Evolutionary conservation across 2,797 vertebrate species (phyloP).

Genomic region (Borostomias antarcticus): DNA sequence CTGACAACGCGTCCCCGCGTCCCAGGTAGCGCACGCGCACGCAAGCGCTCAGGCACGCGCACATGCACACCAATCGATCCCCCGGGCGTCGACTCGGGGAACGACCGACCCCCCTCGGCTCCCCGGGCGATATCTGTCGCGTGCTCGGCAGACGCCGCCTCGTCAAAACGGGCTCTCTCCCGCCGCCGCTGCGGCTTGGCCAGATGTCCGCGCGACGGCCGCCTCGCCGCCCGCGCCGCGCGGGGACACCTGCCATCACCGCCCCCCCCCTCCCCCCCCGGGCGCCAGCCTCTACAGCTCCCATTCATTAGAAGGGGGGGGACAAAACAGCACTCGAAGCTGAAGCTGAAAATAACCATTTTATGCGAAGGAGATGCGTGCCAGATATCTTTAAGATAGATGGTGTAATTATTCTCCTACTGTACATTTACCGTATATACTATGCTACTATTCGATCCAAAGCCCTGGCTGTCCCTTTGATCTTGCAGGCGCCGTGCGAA

Average conservation of each 20-base stretch:
- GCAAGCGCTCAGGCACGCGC: not conserved
- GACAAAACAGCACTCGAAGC: no score
- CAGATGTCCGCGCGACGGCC: slow-evolving; percentile 42
- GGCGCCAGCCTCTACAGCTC: no score
- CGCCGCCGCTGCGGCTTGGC: slow-evolving; percentile 24
- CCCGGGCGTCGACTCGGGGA: not conserved
- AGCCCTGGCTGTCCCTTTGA: slow-evolving; percentile 1
- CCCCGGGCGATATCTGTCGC: slow-evolving; percentile 16
- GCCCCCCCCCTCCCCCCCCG: no score
- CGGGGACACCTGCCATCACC: not conserved
- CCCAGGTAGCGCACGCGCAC: not conserved
- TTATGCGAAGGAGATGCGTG: slow-evolving; percentile 31
- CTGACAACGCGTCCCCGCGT: not conserved
- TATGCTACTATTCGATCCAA: not conserved
- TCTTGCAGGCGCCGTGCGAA: slow-evolving; percentile 32
- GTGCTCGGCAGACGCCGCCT: slow-evolving; percentile 18
- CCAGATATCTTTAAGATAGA: slow-evolving; percentile 32
- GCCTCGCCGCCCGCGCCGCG: no score
- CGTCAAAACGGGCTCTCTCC: slow-evolving; percentile 7
- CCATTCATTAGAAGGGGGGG: no score
- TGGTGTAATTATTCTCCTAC: not conserved
- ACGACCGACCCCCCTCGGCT: slow-evolving; percentile 9
- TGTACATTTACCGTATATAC: not conserved
- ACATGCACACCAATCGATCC: not conserved
- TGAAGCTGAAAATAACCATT: no score